Conservation (phyloP, 2,888 invertebrate genomes). For the Sycophila texana region DNA sequence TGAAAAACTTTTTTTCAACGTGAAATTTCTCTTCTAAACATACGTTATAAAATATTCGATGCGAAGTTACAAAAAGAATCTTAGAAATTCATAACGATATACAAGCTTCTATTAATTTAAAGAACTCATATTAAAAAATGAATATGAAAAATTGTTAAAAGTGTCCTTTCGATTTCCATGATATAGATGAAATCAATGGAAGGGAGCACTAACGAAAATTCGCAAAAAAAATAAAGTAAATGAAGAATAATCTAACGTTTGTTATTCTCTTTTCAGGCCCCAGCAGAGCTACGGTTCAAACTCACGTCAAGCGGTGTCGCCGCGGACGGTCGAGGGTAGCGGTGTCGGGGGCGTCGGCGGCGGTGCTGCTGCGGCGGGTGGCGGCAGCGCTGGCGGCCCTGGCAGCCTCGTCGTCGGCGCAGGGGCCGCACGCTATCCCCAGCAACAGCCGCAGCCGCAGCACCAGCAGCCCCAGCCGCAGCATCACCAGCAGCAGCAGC, state of each 20-base stretch:
- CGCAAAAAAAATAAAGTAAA: too few species aligned
- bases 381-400: conserved; percentile 57
- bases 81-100: too few species aligned
- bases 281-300: conserved; percentile 68
- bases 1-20: too few species aligned
- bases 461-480: conserved; percentile 53
- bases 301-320: conserved; percentile 72
- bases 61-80: too few species aligned
- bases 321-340: conserved; percentile 70
- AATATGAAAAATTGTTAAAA: too few species aligned
- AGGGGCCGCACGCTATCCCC: conserved; percentile 57
- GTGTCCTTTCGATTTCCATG: too few species aligned
- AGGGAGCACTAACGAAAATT: too few species aligned
- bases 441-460: conserved; percentile 45
- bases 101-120: too few species aligned
- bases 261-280: conserved; percentile 64
- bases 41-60: too few species aligned
- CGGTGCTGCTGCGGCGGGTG: conserved; percentile 61
- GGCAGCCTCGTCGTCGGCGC: conserved; percentile 48
- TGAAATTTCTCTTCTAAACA: too few species aligned
- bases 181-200: too few species aligned
- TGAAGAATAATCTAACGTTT: not conserved
- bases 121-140: too few species aligned
- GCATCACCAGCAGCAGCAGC: conserved; percentile 8
- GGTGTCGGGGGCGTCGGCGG: conserved; percentile 52